A percentile compares a stretch with the other conserved stretches of the same genome.
These are phyloP conservation scores for Condylostylus longicornis DNA, from an alignment of 1,140 invertebrate genomes.

Conservation along the genomic window DNA sequence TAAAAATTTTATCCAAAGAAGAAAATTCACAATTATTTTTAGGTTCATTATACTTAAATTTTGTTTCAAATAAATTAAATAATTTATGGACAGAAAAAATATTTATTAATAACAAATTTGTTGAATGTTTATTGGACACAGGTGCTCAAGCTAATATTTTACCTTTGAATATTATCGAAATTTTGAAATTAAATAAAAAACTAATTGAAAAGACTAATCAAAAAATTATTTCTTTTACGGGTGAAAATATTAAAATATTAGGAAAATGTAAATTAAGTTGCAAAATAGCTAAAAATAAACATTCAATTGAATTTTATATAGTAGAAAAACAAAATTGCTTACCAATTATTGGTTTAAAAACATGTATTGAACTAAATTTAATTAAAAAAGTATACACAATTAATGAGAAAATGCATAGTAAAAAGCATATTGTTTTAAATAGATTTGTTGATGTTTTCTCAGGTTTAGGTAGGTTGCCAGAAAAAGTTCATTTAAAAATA, in stretches of 20 bases:
- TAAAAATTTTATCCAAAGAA: conserved; percentile 3
- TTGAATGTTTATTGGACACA: conserved; percentile 12
- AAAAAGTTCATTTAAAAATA: conserved; percentile 10
- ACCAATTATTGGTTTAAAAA: conserved; percentile 5
- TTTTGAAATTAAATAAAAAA: conserved; percentile 6
- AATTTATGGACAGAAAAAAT: conserved; percentile 9
- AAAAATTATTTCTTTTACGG: conserved; percentile 7
- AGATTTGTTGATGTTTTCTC: conserved; percentile 3
- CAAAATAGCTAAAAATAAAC: conserved; percentile 2
- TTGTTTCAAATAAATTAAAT: not conserved
- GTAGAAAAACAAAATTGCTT: conserved; percentile 5
- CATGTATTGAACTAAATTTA: not conserved
- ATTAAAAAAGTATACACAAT: conserved; percentile 4
- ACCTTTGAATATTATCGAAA: conserved; percentile 7
- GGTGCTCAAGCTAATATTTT: conserved; percentile 12
- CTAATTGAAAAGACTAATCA: not conserved
- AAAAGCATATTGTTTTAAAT: no score
- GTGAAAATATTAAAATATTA: conserved; percentile 5
- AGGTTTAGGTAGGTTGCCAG: conserved; percentile 4
- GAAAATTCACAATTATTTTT: not conserved
- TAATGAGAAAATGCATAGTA: not conserved
- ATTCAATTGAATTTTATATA: conserved; percentile 7
- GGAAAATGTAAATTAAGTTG: conserved; percentile 4
- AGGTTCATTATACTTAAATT: no score
- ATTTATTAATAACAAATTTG: conserved; percentile 7